Evolutionary conservation across 2,113 vertebrate genomes (phyloP), one percentile per base, ranked within the genome.

Genomic region (Anoura caudifer): DNA sequence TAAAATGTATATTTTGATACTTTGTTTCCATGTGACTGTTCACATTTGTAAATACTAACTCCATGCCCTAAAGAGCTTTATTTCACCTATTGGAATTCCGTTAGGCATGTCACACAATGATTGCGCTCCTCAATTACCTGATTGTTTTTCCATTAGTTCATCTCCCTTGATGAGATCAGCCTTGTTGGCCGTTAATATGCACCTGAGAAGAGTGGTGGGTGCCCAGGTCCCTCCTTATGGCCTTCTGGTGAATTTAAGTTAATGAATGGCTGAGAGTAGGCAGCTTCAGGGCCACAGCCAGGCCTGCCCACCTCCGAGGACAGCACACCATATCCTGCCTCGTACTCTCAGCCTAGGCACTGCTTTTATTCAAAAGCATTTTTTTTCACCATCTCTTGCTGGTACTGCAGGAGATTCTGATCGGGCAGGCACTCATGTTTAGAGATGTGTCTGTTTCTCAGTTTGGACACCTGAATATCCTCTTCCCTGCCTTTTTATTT

Each of bases 71-170:
- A 13, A 5, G n/a, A 89, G 14, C 47, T 90, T 87, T 19, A n/a
- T 91, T 95, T 83, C 8, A 54, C 70, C 28, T 87, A 20, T 59
- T 67, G 0, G 12, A 73, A 61, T 26, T 26, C 52, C 31, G 45
- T 47, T 86, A 8, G 3, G 26, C 13, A 82, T 73, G 4, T 61
- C 54, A 50, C 73, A 63, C 7, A 73, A 45, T 14, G 3, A 14
- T n/a, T 79, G 13, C n/a, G 47, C 19, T 87, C 19, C 61, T 83
- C 47, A 87, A 16, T 69, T 83, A 61, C 86, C 54, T 67, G 96
- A 91, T 73, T 91, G 73, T 73, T 65, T 93, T 72, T 47, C 33
- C 52, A 73, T 79, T 86, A 91, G 47, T 69, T 47, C 15, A 63
- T 41, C 88, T 85, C 3, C 7, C 24, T 79, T 76, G 24, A 91